phyloP scores from a whole-genome alignment of 2,797 vertebrate genomes.

The Rhyacichthys aspro region DNA sequence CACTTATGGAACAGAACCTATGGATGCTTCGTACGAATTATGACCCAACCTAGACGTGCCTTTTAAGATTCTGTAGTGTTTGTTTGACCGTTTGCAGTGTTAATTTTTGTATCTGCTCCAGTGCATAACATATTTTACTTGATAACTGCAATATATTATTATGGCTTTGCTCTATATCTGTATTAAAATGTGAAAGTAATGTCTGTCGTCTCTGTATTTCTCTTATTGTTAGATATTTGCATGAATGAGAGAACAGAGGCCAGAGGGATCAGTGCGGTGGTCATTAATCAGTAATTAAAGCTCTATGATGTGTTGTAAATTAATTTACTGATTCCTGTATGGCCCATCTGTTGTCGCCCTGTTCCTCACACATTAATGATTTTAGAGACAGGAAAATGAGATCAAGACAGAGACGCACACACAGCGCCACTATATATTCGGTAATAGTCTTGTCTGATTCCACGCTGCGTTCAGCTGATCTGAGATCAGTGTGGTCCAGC shows the following conservation, averaged over 20 bases:
- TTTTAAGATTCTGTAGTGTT: too few species aligned
- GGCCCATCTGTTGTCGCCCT: conserved; percentile 66
- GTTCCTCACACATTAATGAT: conserved; percentile 15
- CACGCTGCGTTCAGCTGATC: conserved; percentile 58
- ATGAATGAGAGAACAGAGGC: conserved; percentile 10
- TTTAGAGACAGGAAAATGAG: conserved; percentile 23
- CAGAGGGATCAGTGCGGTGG: conserved; percentile 49
- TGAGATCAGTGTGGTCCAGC: conserved; percentile 59
- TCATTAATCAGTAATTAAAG: conserved; percentile 76
- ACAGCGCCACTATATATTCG: conserved; percentile 30
- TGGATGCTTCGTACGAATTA: too few species aligned
- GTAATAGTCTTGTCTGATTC: conserved; percentile 69
- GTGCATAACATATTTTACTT: too few species aligned
- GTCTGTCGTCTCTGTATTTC: conserved; percentile 15
- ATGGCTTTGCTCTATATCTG: too few species aligned
- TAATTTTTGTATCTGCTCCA: too few species aligned
- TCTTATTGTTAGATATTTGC: too few species aligned
- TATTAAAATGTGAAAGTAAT: too few species aligned
- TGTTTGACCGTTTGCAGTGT: too few species aligned
- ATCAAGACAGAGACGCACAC: conserved; percentile 21
- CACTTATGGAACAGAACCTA: too few species aligned
- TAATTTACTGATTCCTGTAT: conserved; percentile 67
- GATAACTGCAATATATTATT: too few species aligned
- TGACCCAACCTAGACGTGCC: too few species aligned
- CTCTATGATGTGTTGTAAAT: conserved; percentile 67